These are phyloP conservation scores for Gymnocephalus cernua DNA, from an alignment of 2,113 vertebrate species.

Conservation along the genomic window DNA sequence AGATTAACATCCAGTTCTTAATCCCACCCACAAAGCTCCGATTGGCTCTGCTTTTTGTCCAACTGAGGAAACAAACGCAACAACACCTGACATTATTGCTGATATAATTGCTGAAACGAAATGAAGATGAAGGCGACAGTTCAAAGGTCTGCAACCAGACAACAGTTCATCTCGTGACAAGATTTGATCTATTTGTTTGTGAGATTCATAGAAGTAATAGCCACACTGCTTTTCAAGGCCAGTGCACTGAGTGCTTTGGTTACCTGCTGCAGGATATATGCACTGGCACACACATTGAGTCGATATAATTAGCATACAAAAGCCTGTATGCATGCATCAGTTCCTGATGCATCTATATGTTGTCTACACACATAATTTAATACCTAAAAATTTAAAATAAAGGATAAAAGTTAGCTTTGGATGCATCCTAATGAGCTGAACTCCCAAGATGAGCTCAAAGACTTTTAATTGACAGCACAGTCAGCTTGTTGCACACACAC, in stretches of 20 bases:
- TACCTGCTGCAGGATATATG: neutral
- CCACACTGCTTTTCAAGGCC: conserved; percentile 9
- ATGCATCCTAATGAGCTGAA: conserved; percentile 70
- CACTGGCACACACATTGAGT: neutral
- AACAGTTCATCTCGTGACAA: neutral
- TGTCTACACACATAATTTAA: conserved; percentile 14
- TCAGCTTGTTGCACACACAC: conserved; percentile 45
- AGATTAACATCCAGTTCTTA: neutral
- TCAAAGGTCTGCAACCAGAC: neutral
- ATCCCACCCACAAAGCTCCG: neutral
- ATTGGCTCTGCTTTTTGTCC: neutral
- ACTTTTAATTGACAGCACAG: conserved; percentile 76
- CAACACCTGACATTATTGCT: no score
- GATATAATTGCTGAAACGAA: no score
- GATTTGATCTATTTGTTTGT: conserved; percentile 1
- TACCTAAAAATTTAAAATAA: conserved; percentile 43
- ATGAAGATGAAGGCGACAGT: no score
- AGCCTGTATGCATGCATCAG: neutral
- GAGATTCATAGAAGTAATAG: neutral
- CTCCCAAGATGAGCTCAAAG: conserved; percentile 52
- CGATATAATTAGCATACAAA: neutral
- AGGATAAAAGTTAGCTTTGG: conserved; percentile 49
- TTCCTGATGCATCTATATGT: neutral
- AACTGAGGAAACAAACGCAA: neutral
- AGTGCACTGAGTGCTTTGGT: neutral